Percentiles rank a stretch among this genome's conserved stretches.
Evolutionary conservation across 1,140 invertebrate species (phyloP).

Genomic region (Condylostylus longicornis): DNA sequence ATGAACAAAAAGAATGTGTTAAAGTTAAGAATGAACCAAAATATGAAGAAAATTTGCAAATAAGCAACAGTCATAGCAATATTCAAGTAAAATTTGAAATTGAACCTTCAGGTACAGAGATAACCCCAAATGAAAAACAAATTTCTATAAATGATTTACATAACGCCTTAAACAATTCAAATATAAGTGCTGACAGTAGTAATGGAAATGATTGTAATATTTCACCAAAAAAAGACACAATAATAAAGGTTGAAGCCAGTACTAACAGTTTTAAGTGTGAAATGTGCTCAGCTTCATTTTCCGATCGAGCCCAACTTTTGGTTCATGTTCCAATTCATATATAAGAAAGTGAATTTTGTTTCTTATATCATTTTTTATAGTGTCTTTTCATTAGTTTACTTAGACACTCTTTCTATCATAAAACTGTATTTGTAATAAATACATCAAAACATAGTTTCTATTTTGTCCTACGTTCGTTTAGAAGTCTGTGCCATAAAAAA

Average conservation of each 20-base stretch:
- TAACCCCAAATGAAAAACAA: neutral
- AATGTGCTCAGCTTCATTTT: constrained; percentile 63
- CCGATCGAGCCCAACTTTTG: constrained; percentile 51
- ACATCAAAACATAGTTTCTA: too few relatives aligned
- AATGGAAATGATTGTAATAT: neutral
- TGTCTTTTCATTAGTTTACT: too few relatives aligned
- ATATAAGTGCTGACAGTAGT: neutral
- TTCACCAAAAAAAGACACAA: neutral
- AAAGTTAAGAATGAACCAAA: neutral
- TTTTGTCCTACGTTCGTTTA: too few relatives aligned
- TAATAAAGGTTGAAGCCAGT: constrained; percentile 2
- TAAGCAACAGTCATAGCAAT: neutral
- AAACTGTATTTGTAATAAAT: too few relatives aligned
- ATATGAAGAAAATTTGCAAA: constrained; percentile 1
- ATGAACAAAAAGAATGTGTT: neutral
- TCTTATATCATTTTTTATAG: too few relatives aligned
- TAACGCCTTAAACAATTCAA: neutral
- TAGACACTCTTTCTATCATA: too few relatives aligned
- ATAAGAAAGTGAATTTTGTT: too few relatives aligned
- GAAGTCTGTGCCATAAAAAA: too few relatives aligned
- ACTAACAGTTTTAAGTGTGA: constrained; percentile 45
- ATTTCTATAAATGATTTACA: neutral
- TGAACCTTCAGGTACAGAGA: neutral
- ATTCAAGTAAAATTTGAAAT: neutral
- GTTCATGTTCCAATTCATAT: constrained; percentile 67